phyloP scores from a whole-genome alignment of 2,888 invertebrate genomes.

The Aproaerema taeniolella region DNA sequence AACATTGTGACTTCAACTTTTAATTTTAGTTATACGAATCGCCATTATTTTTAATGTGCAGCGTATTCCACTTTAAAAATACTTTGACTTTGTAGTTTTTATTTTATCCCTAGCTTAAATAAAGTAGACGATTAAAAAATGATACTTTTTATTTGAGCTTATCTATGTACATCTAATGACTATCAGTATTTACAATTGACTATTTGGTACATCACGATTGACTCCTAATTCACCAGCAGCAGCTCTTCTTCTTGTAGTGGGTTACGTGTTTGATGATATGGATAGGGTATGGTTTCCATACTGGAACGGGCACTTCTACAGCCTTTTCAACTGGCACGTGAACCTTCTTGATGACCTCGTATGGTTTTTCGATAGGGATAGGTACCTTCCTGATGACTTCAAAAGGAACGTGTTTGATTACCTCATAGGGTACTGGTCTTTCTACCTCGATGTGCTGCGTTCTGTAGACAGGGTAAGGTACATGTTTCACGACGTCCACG shows the following conservation, averaged over 20 bases:
- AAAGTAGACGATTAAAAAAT: too few species aligned
- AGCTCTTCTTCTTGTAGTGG: conserved; percentile 68
- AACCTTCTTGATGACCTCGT: conserved; percentile 65
- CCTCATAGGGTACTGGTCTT: conserved; percentile 61
- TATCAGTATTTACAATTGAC: conserved; percentile 70
- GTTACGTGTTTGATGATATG: conserved; percentile 72
- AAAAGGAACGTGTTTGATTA: conserved; percentile 56
- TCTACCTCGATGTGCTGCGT: conserved; percentile 63
- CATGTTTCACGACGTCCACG: conserved; percentile 62
- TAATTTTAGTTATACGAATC: too few species aligned
- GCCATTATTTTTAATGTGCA: too few species aligned
- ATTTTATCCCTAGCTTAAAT: too few species aligned
- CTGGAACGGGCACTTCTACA: conserved; percentile 60
- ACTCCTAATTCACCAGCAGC: conserved; percentile 53
- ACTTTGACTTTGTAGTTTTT: too few species aligned
- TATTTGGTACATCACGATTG: conserved; percentile 68
- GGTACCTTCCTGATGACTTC: conserved; percentile 64
- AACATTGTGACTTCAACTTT: too few species aligned
- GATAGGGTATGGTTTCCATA: conserved; percentile 68
- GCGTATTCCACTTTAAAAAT: too few species aligned
- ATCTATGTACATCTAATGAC: conserved; percentile 62
- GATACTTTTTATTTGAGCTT: conserved; percentile 15
- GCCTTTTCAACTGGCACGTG: conserved; percentile 63
- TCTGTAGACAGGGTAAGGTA: conserved; percentile 67
- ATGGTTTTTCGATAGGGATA: conserved; percentile 61